Percentiles rank a stretch among this genome's conserved stretches.
Conservation (phyloP, 1,140 invertebrate genomes). For the Pseudomyrmex cubaensis region DNA sequence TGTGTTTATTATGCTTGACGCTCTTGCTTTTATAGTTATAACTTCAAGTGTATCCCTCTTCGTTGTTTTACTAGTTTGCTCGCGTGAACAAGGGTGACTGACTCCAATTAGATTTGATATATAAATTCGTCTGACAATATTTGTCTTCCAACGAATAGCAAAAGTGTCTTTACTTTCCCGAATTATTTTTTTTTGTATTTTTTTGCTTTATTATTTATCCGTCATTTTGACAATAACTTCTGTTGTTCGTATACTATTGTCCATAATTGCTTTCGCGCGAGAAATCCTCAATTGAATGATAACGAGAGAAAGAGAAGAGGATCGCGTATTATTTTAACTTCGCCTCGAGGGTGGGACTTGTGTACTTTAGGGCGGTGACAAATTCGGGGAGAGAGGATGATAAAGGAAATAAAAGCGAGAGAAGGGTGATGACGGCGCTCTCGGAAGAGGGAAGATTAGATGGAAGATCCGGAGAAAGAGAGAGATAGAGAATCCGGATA, state of each 20-base stretch:
- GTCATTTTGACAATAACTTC: no score
- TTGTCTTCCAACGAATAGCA: constrained; percentile 26
- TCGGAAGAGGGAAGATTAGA: constrained; percentile 69
- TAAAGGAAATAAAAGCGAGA: constrained; percentile 50
- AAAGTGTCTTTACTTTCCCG: constrained; percentile 15
- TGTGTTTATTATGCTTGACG: constrained; percentile 80
- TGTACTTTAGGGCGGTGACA: constrained; percentile 69
- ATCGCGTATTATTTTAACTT: constrained; percentile 27
- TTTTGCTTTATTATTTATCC: no score
- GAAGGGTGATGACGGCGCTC: constrained; percentile 63
- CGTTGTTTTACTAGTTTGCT: constrained; percentile 38
- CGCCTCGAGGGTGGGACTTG: constrained; percentile 19
- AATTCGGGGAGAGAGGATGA: constrained; percentile 40
- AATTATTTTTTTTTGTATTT: no score
- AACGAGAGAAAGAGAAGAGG: background rate
- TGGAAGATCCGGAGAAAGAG: constrained; percentile 7
- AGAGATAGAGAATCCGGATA: constrained; percentile 63
- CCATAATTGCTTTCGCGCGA: background rate
- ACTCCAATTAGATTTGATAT: constrained; percentile 79
- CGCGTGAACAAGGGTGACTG: constrained; percentile 68
- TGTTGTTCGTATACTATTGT: no score
- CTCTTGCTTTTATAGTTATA: constrained; percentile 80
- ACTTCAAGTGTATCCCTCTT: constrained; percentile 69
- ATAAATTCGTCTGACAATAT: constrained; percentile 75
- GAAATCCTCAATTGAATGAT: background rate